These are phyloP conservation scores for Prochilodus magdalenae DNA, from an alignment of 2,113 vertebrate species.

Conservation along the genomic window DNA sequence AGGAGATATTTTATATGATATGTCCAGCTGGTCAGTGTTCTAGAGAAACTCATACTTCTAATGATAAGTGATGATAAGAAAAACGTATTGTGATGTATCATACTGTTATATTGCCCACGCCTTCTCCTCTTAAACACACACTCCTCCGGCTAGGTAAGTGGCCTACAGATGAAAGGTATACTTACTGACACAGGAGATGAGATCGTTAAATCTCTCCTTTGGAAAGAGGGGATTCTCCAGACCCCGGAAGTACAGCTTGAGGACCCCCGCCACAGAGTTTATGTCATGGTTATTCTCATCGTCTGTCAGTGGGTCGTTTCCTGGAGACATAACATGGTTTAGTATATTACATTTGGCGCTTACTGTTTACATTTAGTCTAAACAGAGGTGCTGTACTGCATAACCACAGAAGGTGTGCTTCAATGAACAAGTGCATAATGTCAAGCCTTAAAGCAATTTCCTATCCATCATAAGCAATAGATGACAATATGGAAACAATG, in stretches of 20 bases:
- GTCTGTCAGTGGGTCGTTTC: conserved; percentile 95
- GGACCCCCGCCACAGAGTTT: conserved; percentile 96
- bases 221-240: conserved; percentile 98
- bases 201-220: conserved; percentile 98
- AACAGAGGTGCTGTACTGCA: background rate
- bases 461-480: background rate
- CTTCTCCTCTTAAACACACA: background rate
- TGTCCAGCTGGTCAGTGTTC: too few species aligned
- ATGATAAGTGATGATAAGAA: too few species aligned
- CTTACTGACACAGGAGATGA: conserved; percentile 97
- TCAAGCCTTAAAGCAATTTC: background rate
- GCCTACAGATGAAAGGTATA: conserved; percentile 40
- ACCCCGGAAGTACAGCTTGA: conserved; percentile 97
- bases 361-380: background rate
- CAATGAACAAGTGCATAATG: background rate
- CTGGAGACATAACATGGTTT: conserved; percentile 74
- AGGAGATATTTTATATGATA: too few species aligned
- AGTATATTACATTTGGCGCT: background rate
- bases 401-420: background rate
- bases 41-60: too few species aligned
- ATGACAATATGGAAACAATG: too few species aligned
- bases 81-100: too few species aligned
- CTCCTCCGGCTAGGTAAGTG: background rate
- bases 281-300: conserved; percentile 98
- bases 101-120: background rate